phyloP scores from a whole-genome alignment of 2,797 vertebrate genomes.

The Melanotaenia parkinsoni region DNA sequence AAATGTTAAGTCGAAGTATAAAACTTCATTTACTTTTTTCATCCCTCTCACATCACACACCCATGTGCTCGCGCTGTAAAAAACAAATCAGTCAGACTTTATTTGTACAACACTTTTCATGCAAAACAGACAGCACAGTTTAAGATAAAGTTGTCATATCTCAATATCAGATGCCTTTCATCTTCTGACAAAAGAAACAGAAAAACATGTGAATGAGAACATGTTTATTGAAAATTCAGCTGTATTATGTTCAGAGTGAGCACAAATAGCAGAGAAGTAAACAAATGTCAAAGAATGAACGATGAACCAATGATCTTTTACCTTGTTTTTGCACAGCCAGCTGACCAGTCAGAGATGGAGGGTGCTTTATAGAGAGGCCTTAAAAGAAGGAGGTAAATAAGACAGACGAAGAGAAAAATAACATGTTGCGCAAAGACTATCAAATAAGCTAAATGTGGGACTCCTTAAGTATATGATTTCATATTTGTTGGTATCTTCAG shows the following conservation, averaged over 20 bases:
- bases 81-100: not conserved
- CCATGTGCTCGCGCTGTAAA: not conserved
- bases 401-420: not conserved
- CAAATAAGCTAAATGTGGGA: not conserved
- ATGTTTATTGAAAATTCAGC: not conserved
- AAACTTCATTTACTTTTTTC: no score
- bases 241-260: not conserved
- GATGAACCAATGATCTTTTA: not conserved
- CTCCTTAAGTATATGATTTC: not conserved
- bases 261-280: not conserved
- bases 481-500: no score
- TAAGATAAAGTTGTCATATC: not conserved
- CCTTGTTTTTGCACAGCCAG: not conserved
- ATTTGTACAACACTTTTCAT: not conserved
- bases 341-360: not conserved
- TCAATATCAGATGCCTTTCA: not conserved
- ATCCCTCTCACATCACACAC: not conserved
- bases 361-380: not conserved
- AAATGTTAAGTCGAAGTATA: no score
- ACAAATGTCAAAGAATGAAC: not conserved
- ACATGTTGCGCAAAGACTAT: not conserved
- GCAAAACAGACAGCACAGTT: not conserved
- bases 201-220: not conserved
- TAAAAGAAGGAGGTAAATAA: not conserved
- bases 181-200: not conserved